These are phyloP conservation scores for Spheniscus humboldti DNA, from an alignment of 2,797 vertebrate genomes.

Conservation along the genomic window DNA sequence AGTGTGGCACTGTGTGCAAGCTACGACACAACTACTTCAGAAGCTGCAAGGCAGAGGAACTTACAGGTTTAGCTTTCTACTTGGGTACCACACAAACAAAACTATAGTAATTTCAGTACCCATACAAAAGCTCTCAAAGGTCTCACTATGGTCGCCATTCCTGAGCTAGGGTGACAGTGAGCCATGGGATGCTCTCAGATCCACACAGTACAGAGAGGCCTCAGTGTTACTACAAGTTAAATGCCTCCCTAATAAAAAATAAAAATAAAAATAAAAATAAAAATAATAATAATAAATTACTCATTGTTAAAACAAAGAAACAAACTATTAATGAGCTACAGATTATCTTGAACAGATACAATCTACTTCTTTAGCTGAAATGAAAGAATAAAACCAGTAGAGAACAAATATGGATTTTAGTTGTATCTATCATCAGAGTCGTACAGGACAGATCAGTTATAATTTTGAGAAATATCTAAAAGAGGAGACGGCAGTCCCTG, in stretches of 20 bases:
- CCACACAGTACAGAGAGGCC: neutral
- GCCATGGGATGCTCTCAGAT: neutral
- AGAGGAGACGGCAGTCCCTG: neutral
- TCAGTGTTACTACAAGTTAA: neutral
- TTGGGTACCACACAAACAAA: neutral
- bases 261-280: neutral
- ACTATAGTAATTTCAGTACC: neutral
- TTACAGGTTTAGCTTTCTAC: neutral
- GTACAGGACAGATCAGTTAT: neutral
- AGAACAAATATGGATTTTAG: neutral
- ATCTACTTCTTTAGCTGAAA: neutral
- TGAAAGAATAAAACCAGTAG: neutral
- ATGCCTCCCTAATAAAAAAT: neutral
- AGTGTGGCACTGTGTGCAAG: accelerated
- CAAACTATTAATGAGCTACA: neutral
- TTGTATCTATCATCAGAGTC: neutral
- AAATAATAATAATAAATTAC: neutral
- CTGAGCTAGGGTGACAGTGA: neutral
- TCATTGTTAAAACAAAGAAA: neutral
- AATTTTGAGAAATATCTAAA: neutral
- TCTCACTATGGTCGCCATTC: neutral
- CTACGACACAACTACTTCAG: neutral
- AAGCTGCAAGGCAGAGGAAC: neutral
- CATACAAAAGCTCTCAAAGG: neutral
- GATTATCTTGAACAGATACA: neutral